Percentiles rank a stretch among this genome's conserved stretches.
Evolutionary conservation across 1,140 invertebrate species (phyloP).

Genomic region (Leguminivora glycinivorella): DNA sequence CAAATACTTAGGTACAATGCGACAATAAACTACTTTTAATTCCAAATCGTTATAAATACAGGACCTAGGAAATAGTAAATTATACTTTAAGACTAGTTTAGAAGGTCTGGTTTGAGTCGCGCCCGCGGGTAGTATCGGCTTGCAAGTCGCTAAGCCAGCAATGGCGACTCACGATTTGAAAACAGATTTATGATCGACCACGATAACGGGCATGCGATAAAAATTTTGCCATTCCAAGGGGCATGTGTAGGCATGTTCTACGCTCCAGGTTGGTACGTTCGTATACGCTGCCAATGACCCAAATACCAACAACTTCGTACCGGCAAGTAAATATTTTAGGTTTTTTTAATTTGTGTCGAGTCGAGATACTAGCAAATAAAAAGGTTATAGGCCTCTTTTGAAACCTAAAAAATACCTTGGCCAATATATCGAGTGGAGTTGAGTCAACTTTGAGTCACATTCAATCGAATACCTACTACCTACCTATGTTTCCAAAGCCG

Average conservation of each 20-base stretch:
- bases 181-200: conserved; percentile 78
- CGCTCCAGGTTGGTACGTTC: conserved; percentile 17
- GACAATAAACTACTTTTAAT: conserved; percentile 63
- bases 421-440: too few species aligned
- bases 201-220: conserved; percentile 77
- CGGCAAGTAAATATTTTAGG: background rate
- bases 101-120: conserved; percentile 54
- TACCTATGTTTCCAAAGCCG: too few species aligned
- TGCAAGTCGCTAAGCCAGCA: conserved; percentile 52
- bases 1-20: conserved; percentile 76
- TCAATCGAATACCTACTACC: too few species aligned
- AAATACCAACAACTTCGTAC: background rate
- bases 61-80: conserved; percentile 53
- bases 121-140: conserved; percentile 48
- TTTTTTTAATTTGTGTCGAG: background rate
- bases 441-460: too few species aligned
- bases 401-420: too few species aligned
- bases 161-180: conserved; percentile 77
- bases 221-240: conserved; percentile 71
- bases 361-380: background rate
- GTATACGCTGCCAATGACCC: background rate
- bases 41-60: conserved; percentile 62
- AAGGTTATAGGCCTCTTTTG: too few species aligned
- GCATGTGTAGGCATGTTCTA: conserved; percentile 42
- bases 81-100: conserved; percentile 55